Base-by-base conservation (phyloP, 2,888 invertebrate genomes). In the Pogonocherus hispidulus region DNA sequence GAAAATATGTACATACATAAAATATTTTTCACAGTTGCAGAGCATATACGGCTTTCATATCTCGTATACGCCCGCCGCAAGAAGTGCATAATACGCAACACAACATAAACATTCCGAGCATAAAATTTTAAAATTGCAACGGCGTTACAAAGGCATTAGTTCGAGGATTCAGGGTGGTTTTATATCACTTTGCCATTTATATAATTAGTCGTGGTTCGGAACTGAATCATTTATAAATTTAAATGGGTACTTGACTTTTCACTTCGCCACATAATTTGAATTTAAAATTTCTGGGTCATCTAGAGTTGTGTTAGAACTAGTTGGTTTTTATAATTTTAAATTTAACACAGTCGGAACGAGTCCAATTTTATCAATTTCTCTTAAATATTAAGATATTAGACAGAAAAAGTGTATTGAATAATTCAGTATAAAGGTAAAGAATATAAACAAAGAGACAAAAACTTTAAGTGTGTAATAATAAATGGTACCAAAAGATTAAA, bases 1-100 rank as follows among this genome's bases (percentile, higher is more conserved):
- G 32, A 49, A 60, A 60, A 60, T 60, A 60, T 60, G 60, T 35
- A 47, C 60, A 60, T 60, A 47, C 60, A 60, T 60, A 60, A 60
- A 60, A 60, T 60, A 60, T 60, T 60, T 49, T 19, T 18, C 60
- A 56, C 20, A 37, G 47, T 47, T 32, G 47, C 60, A 47, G 32
- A 37, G 22, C 11, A 9, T 35, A 3, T 3, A 14, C 14, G 56
- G 23, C 19, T 35, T 32, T 47, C 18, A 47, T 47, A 47, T 47
- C 14, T 63, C 23, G 14, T 14, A 3, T 11, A 51, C 52, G 14
- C 22, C 19, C 52, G 14, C 22, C 19, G 9, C 37, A 20, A 63
- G 27, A 41, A 8, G 16, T 52, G 44, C 19, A 41, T 20, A 63
- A 63, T n/a, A 27, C 18, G 4, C 23, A 23, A 55, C 37, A 64